Base-by-base conservation (phyloP, 1,140 invertebrate genomes). In the Daktulosphaira vitifoliae region DNA sequence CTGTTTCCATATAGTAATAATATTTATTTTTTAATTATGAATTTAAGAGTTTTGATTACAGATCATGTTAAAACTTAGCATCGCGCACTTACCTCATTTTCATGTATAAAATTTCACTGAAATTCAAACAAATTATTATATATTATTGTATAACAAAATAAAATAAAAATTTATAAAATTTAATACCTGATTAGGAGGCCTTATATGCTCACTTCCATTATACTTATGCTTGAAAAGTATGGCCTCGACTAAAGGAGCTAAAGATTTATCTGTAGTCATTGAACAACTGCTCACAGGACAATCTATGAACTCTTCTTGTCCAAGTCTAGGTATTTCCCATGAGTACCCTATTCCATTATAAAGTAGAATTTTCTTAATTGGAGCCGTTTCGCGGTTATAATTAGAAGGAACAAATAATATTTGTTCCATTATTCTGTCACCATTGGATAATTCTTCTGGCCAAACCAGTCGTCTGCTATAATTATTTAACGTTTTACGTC, bases 211-310 rank as follows among this genome's bases (percentile, higher is more conserved):
- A 65, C 84, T 82, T 42, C 83, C 81, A 53, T 80, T 80, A 67
- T 85, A 82, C 70, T 90, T 87, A 72, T 94, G 90, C 73, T 92
- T 93, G 75, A 89, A 95, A 8, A 96, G 73, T 52, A 96, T 84
- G 48, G 90, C 87, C 73, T 94, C 91, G 0, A 88, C 90, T 9
- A 81, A 81, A 13, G 74, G 76, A 1, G 87, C 83, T 69, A 87
- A 82, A 39, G 84, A 81, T 4, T 84, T 78, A 70, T 85, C 81
- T 1, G 82, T 80, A 1, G 86, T 88, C 15, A 95, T 75, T 2
- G 80, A 78, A 72, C 92, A 96, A 1, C 87, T 82, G 71, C 83
- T 83, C 2, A 89, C 84, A 0, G 87, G 86, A 70, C 87, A 89
- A 67, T 83, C 80, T 29, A 81, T 75, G 73, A 91, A 90, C 7